These are phyloP conservation scores for Zoanthus solanderi DNA, from an alignment of 92 coral and sea anemone species.

Conservation along the genomic window DNA sequence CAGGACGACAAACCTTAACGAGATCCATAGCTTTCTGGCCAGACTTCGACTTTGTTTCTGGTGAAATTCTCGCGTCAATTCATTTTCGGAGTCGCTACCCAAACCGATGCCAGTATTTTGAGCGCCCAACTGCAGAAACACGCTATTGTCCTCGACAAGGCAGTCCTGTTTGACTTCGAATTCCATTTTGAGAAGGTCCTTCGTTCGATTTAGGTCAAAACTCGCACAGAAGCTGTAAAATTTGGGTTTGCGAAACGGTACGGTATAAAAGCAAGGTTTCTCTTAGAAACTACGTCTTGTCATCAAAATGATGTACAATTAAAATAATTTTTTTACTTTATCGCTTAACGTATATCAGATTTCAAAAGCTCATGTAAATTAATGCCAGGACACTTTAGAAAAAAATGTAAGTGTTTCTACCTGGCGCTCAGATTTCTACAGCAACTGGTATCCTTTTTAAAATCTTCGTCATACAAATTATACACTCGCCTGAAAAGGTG, in stretches of 20 bases:
- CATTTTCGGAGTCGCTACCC: constrained; percentile 39
- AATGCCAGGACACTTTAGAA: not conserved
- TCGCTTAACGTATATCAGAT: not conserved
- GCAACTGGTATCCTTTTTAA: not conserved
- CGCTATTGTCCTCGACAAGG: not conserved
- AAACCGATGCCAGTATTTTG: constrained; percentile 22
- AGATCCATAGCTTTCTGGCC: constrained; percentile 32
- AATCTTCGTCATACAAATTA: not conserved
- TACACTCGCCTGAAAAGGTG: not conserved
- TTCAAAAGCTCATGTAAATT: not conserved
- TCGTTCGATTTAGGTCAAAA: not conserved
- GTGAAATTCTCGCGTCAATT: not conserved
- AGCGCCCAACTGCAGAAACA: not conserved
- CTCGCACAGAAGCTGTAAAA: not conserved
- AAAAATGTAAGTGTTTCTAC: not conserved
- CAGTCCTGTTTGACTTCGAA: not conserved
- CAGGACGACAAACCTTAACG: constrained; percentile 27
- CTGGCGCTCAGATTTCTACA: not conserved
- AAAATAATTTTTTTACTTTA: not conserved
- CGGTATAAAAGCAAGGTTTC: not conserved
- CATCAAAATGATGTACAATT: not conserved
- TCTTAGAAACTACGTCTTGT: not conserved
- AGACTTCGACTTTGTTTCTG: constrained; percentile 28
- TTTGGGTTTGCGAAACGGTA: not conserved
- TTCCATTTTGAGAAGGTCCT: not conserved